Evolutionary conservation across 2,888 invertebrate species (phyloP).

Genomic region (Andrena praecox): DNA sequence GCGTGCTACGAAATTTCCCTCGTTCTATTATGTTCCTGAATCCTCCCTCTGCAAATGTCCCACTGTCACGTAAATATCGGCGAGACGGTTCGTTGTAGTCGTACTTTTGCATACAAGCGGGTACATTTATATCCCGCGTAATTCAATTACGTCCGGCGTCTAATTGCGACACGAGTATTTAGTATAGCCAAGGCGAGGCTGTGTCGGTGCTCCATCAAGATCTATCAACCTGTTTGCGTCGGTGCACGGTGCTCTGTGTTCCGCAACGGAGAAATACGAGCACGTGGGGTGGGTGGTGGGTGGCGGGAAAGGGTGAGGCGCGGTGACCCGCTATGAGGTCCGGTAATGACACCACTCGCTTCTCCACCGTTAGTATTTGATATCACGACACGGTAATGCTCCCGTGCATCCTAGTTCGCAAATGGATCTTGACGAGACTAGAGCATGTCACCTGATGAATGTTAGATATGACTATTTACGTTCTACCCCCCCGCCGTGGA

Average conservation of each 20-base stretch:
- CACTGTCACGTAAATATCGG: too few species aligned
- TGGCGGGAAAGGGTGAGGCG: constrained; percentile 31
- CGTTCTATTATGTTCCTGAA: too few species aligned
- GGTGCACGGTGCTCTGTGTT: constrained; percentile 59
- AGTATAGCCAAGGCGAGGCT: constrained; percentile 23
- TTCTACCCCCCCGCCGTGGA: not conserved
- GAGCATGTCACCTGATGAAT: constrained; percentile 66
- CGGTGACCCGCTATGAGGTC: constrained; percentile 64
- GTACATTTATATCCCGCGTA: constrained; percentile 19
- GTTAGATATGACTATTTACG: constrained; percentile 61
- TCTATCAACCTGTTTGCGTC: constrained; percentile 68
- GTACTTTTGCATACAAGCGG: too few species aligned
- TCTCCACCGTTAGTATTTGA: constrained; percentile 72
- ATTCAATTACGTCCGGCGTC: constrained; percentile 43
- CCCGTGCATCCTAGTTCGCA: constrained; percentile 65
- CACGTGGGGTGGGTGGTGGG: constrained; percentile 23
- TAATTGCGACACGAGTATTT: constrained; percentile 46
- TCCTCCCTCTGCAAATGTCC: too few species aligned
- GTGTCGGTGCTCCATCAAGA: constrained; percentile 66
- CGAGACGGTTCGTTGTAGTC: too few species aligned
- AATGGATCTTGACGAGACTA: constrained; percentile 72
- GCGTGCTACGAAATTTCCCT: too few species aligned
- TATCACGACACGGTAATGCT: constrained; percentile 72
- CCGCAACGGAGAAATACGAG: constrained; percentile 69
- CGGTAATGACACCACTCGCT: constrained; percentile 74